phyloP scores from a whole-genome alignment of 2,888 invertebrate species.

The Diploptera punctata region DNA sequence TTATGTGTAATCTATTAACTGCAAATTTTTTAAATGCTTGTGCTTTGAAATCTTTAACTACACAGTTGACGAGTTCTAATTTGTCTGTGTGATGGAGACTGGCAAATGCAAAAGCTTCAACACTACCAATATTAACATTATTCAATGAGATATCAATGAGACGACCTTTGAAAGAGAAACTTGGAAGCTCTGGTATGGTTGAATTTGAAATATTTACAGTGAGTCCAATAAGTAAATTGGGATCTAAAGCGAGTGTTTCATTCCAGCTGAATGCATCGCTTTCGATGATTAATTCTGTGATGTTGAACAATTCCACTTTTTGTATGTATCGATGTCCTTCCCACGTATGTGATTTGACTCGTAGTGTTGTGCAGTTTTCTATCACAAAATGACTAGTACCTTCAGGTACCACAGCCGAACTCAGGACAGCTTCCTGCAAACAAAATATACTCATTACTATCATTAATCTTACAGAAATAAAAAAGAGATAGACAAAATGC shows the following conservation, averaged over 20 bases:
- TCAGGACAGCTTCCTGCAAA: slow-evolving; percentile 28
- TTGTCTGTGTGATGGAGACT: slow-evolving; percentile 70
- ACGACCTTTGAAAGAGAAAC: slow-evolving; percentile 31
- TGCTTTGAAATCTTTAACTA: slow-evolving; percentile 66
- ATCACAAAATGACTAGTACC: slow-evolving; percentile 61
- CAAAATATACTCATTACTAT: no score
- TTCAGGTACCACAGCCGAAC: slow-evolving; percentile 12
- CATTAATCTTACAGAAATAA: no score
- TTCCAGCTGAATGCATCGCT: slow-evolving; percentile 66
- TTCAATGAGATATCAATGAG: slow-evolving; percentile 13
- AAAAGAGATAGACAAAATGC: no score
- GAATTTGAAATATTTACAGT: slow-evolving; percentile 57
- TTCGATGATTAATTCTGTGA: slow-evolving; percentile 66
- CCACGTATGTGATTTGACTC: slow-evolving; percentile 65
- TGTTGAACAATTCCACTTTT: slow-evolving; percentile 66
- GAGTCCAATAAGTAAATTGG: slow-evolving; percentile 50
- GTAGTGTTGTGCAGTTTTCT: slow-evolving; percentile 68
- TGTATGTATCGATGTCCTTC: slow-evolving; percentile 67
- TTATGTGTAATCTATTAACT: slow-evolving; percentile 68
- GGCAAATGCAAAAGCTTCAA: slow-evolving; percentile 77
- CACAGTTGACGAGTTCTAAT: slow-evolving; percentile 67
- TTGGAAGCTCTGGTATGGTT: slow-evolving; percentile 29
- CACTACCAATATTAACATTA: slow-evolving; percentile 62
- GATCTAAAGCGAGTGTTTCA: slow-evolving; percentile 48
- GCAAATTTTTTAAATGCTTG: slow-evolving; percentile 81